Percentiles rank a stretch among this genome's conserved stretches.
phyloP scores from a whole-genome alignment of 2,113 vertebrate genomes.

The Equus przewalskii region DNA sequence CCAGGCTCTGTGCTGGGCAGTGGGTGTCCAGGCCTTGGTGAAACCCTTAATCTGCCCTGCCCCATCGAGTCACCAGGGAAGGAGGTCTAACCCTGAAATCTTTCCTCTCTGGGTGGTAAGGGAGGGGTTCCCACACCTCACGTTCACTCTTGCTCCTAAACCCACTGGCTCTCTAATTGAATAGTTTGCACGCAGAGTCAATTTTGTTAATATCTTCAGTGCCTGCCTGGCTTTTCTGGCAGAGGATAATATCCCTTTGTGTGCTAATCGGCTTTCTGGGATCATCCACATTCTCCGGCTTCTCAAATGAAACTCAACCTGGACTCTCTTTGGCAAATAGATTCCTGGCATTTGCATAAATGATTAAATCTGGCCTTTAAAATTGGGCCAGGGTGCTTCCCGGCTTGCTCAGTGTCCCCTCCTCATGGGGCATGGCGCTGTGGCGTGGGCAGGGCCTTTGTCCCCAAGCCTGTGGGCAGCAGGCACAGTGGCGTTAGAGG shows the following conservation, averaged over 20 bases:
- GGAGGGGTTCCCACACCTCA: not conserved
- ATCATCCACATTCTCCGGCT: constrained; percentile 64
- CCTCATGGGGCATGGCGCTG: not conserved
- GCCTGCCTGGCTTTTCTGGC: constrained; percentile 66
- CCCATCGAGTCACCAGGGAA: not conserved
- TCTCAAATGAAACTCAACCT: constrained; percentile 69
- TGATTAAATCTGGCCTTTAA: constrained; percentile 64
- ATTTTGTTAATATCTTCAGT: constrained; percentile 55
- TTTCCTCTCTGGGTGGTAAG: not conserved
- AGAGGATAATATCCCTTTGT: constrained; percentile 69
- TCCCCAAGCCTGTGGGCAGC: not conserved
- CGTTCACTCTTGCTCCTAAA: constrained; percentile 45
- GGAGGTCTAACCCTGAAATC: not conserved
- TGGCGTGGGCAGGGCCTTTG: rapidly evolving
- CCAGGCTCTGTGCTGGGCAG: not conserved
- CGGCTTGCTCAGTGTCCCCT: not conserved
- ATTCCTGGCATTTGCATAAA: constrained; percentile 73
- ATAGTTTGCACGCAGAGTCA: constrained; percentile 66
- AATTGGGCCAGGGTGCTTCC: constrained; percentile 19
- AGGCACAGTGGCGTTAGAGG: not conserved
- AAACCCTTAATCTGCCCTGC: not conserved
- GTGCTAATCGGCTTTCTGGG: constrained; percentile 79
- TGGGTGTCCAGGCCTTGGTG: not conserved
- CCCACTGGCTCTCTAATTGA: constrained; percentile 66
- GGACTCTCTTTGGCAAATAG: constrained; percentile 53